phyloP scores from a whole-genome alignment of 2,113 vertebrate genomes.

The Hassar affinis region DNA sequence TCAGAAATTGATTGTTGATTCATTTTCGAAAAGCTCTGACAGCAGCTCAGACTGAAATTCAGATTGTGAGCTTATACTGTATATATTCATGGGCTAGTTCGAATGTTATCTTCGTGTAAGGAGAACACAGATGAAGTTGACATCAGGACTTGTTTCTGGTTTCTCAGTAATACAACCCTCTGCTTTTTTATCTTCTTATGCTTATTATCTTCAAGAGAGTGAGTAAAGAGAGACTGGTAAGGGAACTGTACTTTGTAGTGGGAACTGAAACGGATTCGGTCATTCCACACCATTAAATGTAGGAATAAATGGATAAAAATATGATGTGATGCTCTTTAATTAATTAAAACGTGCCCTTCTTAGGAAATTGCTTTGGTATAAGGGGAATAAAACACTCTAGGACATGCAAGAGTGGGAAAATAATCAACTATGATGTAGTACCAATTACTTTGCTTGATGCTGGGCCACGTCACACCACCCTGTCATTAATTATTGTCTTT shows the following conservation, averaged over 20 bases:
- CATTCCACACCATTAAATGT: not conserved
- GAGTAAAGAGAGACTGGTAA: not conserved
- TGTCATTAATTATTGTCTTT: not conserved
- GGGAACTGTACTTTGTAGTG: not conserved
- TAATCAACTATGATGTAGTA: not conserved
- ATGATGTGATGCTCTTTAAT: not conserved
- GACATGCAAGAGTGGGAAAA: not conserved
- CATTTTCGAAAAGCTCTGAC: not conserved
- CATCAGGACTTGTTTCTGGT: not conserved
- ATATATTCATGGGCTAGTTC: not conserved
- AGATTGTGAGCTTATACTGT: not conserved
- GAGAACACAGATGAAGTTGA: not conserved
- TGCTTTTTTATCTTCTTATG: not conserved
- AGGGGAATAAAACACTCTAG: not conserved
- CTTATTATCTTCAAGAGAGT: no score
- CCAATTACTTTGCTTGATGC: not conserved
- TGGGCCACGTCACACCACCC: not conserved
- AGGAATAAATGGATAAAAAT: not conserved
- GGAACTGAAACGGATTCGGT: not conserved
- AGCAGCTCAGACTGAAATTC: not conserved
- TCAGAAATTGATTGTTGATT: not conserved
- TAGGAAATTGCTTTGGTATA: no score
- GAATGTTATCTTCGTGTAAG: not conserved
- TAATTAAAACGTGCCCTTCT: not conserved
- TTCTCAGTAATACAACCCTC: rapidly evolving